Conservation (phyloP, 1,140 invertebrate species). For the silkworm (Bombyx mori) region ASM3026992v2 NC_085122.1:8928501-8929000, state of each 20-base stretch:
- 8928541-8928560: slow-evolving; percentile 67
- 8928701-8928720: slow-evolving; percentile 51
- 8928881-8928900: slow-evolving; percentile 47
- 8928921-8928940: slow-evolving; percentile 37
- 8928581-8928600: slow-evolving; percentile 66
- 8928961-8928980: slow-evolving; percentile 9
- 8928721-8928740: slow-evolving; percentile 55
- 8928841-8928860: slow-evolving; percentile 69
- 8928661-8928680: slow-evolving; percentile 70
- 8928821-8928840: slow-evolving; percentile 73
- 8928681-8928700: slow-evolving; percentile 57
- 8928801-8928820: slow-evolving; percentile 74
- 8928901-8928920: slow-evolving; percentile 46
- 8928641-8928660: slow-evolving; percentile 55
- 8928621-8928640: slow-evolving; percentile 63
- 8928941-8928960: slow-evolving; percentile 2
- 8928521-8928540: slow-evolving; percentile 66
- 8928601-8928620: slow-evolving; percentile 60
- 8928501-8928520: slow-evolving; percentile 56
- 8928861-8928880: slow-evolving; percentile 42
- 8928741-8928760: slow-evolving; percentile 69
- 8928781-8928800: slow-evolving; percentile 72
- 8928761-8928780: slow-evolving; percentile 70
- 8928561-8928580: slow-evolving; percentile 67
- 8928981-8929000: slow-evolving; percentile 17